Base-by-base conservation (phyloP, 2,888 invertebrate species). In the Chalcosyrphus nemorum region DNA sequence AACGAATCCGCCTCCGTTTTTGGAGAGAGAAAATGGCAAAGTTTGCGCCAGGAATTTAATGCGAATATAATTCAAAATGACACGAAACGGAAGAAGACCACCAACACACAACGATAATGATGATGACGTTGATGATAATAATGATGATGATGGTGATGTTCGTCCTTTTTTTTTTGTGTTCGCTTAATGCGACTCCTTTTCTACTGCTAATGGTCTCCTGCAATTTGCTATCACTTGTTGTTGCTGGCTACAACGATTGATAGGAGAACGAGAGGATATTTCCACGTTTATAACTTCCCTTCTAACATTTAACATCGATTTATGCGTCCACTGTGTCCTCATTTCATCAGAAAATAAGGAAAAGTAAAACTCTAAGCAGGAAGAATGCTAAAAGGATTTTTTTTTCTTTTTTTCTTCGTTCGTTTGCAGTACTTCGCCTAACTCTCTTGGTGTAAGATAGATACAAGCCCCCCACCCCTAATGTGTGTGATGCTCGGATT, bases 201-300 rank as follows among this genome's bases (percentile, higher is more conserved):
- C 59, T 29, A 29, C 32, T 32, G 32, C 76, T 76, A 76, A 76
- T 76, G 76, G 76, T 29, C 50, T 41, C 41, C n/a, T 75, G 56
- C 66, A 75, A 75, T 66, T 75, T 75, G 57, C 66, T 59, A 21
- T 76, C 50, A 76, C 76, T 76, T 66, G 57, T 59, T 76, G 66
- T 59, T 68, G 59, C 32, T 56, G 38, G 9, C 19, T 13, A n/a
- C n/a, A n/a, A n/a, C 32, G n/a, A 19, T 54, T 63, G 57, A 57
- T 24, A 24, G 61, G 11, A 15, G 24, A 24, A 24, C 52, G 11
- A 15, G 24, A 24, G 43, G 52, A 54, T 63, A 54, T 41, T 32
- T 57, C 24, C 38, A 32, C 57, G 41, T 66, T 74, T 63, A 74
- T 65, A 74, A 56, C 76, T 43, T 57, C 47, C 41, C 65, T 19